A percentile compares a stretch with the other conserved stretches of the same genome.
These are phyloP conservation scores for Cyrtonyx montezumae DNA, from an alignment of 2,113 vertebrate genomes.

Conservation along the genomic window DNA sequence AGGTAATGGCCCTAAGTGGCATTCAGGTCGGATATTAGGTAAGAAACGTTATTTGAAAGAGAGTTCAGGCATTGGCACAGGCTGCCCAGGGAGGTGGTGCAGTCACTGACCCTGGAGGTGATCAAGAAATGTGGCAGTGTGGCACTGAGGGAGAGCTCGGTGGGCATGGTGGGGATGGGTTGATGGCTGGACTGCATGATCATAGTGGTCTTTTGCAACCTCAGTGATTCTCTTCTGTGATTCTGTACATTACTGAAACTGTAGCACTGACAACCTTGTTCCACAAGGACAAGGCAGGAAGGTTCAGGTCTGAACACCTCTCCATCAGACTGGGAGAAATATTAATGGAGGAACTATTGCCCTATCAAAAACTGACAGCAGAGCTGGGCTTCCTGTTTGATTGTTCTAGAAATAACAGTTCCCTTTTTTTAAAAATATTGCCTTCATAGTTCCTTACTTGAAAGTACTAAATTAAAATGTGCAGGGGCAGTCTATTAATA, in stretches of 20 bases:
- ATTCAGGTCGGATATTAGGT: too few relatives aligned
- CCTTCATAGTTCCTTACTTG: neutral
- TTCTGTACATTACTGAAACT: neutral
- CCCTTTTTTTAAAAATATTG: neutral
- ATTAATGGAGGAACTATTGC: neutral
- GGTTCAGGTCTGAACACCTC: neutral
- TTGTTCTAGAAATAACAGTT: constrained; percentile 35
- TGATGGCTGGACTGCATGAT: too few relatives aligned
- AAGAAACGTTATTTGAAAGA: too few relatives aligned
- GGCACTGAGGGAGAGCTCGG: too few relatives aligned
- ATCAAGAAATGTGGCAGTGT: too few relatives aligned
- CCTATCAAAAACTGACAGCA: neutral
- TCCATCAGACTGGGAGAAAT: neutral
- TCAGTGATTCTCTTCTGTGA: neutral
- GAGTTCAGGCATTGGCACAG: too few relatives aligned
- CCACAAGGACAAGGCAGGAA: neutral
- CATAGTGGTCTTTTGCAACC: too few relatives aligned
- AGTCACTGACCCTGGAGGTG: too few relatives aligned
- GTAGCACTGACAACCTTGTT: neutral
- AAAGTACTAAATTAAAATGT: neutral
- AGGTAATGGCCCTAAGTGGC: too few relatives aligned
- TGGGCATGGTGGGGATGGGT: too few relatives aligned
- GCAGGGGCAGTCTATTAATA: neutral
- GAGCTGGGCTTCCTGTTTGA: constrained; percentile 17
- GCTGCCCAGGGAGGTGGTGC: too few relatives aligned